These are phyloP conservation scores for Pecten maximus DNA, from an alignment of 2,888 invertebrate species.

Conservation along the genomic window DNA sequence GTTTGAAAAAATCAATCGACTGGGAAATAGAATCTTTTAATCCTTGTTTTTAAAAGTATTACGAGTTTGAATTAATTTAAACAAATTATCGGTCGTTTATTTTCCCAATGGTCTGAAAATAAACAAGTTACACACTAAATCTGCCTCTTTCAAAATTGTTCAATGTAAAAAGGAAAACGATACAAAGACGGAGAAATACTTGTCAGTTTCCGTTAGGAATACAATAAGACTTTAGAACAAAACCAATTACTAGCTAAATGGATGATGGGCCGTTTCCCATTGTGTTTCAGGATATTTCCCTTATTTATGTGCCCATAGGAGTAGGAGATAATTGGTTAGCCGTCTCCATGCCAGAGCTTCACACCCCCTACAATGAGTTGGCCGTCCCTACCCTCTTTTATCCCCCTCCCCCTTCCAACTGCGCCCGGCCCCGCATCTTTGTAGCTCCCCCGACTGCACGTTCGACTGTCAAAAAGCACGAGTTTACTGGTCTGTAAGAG, in stretches of 20 bases:
- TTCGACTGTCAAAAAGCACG: neutral
- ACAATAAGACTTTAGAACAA: slow-evolving; percentile 32
- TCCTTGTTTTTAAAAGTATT: neutral
- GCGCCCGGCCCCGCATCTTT: neutral
- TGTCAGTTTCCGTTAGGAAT: slow-evolving; percentile 21
- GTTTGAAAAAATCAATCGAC: neutral
- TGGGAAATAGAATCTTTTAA: neutral
- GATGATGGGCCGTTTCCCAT: slow-evolving; percentile 30
- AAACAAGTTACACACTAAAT: slow-evolving; percentile 28
- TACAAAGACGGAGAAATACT: neutral
- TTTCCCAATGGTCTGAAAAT: slow-evolving; percentile 17
- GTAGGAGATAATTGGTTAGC: slow-evolving; percentile 13
- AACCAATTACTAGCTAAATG: slow-evolving; percentile 8
- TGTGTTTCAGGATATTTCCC: neutral
- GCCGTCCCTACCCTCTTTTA: neutral
- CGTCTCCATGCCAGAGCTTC: slow-evolving; percentile 19
- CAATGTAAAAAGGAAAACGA: slow-evolving; percentile 32
- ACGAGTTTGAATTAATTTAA: slow-evolving; percentile 18
- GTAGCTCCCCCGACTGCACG: slow-evolving; percentile 6
- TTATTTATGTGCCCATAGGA: slow-evolving; percentile 35
- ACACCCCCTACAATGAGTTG: slow-evolving; percentile 11
- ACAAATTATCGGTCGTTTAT: neutral
- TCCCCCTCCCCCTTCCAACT: neutral
- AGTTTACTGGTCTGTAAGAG: neutral
- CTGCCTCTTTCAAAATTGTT: slow-evolving; percentile 18